phyloP scores from a whole-genome alignment of 2,113 vertebrate species.

The Sciurus niger region DNA sequence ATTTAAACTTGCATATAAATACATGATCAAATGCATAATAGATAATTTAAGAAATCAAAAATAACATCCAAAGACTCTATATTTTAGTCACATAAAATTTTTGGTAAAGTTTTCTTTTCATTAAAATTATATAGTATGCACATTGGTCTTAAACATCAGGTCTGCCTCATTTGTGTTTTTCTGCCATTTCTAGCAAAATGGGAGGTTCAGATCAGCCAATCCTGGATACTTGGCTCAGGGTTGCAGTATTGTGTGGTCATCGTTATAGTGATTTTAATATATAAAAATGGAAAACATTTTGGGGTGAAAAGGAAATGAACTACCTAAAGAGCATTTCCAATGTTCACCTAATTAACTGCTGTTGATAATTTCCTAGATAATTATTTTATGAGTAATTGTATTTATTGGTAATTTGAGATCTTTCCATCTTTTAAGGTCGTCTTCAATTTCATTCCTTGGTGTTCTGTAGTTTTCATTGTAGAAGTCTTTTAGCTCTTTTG shows the following conservation, averaged over 20 bases:
- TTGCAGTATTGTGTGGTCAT: too few species aligned
- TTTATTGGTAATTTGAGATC: constrained; percentile 3
- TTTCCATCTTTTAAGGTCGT: too few species aligned
- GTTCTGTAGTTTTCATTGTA: too few species aligned
- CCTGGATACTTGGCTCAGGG: too few species aligned
- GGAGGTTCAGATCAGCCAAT: too few species aligned
- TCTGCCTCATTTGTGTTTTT: too few species aligned
- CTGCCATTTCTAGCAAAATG: too few species aligned
- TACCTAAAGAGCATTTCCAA: constrained; percentile 7
- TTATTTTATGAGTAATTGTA: not conserved
- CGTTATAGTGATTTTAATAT: not conserved
- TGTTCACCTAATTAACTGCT: not conserved
- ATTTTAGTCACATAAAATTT: not conserved
- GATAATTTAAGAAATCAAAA: not conserved
- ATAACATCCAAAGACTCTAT: not conserved
- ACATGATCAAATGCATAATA: not conserved
- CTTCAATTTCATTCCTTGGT: too few species aligned
- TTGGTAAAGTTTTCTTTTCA: not conserved
- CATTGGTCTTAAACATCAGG: not conserved
- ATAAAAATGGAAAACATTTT: not conserved
- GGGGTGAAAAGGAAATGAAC: not conserved
- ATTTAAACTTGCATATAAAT: not conserved
- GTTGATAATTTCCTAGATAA: not conserved
- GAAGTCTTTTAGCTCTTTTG: too few species aligned
- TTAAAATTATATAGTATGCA: constrained; percentile 7